Conservation (phyloP, 2,113 vertebrate species). For the Megalops atlanticus region DNA sequence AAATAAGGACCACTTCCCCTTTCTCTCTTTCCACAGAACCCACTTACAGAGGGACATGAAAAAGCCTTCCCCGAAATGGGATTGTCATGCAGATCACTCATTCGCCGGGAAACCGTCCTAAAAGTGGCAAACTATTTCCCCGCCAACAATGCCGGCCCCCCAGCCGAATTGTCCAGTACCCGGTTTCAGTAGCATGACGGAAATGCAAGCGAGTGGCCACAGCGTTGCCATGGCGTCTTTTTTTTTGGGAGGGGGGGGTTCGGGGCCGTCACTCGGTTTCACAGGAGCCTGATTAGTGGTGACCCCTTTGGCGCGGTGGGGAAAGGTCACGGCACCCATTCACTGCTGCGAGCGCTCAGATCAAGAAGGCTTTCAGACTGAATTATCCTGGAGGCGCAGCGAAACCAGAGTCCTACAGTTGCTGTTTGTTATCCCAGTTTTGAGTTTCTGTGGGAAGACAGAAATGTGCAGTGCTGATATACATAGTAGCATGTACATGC, state of each 20-base stretch:
- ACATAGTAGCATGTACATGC: neutral
- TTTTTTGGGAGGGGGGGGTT: neutral
- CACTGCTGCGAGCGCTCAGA: neutral
- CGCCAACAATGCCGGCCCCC: neutral
- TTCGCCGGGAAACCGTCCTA: neutral
- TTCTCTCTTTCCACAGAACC: neutral
- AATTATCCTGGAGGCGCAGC: neutral
- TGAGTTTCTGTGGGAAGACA: neutral
- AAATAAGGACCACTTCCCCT: slow-evolving; percentile 7
- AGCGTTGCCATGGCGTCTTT: neutral
- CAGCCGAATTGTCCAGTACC: neutral
- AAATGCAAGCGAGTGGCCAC: neutral
- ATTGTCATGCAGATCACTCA: slow-evolving; percentile 9
- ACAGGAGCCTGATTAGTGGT: neutral
- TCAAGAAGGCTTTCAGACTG: neutral
- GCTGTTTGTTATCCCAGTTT: neutral
- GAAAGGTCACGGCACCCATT: neutral
- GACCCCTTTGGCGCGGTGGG: neutral
- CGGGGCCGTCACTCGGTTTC: neutral
- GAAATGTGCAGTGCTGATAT: neutral
- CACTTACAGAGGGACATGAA: neutral
- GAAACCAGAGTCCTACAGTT: neutral
- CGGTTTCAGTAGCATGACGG: neutral
- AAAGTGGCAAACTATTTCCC: neutral
- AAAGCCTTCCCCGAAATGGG: neutral